Evolutionary conservation across 2,888 invertebrate species (phyloP).

Genomic region (Perizoma flavofasciatum): DNA sequence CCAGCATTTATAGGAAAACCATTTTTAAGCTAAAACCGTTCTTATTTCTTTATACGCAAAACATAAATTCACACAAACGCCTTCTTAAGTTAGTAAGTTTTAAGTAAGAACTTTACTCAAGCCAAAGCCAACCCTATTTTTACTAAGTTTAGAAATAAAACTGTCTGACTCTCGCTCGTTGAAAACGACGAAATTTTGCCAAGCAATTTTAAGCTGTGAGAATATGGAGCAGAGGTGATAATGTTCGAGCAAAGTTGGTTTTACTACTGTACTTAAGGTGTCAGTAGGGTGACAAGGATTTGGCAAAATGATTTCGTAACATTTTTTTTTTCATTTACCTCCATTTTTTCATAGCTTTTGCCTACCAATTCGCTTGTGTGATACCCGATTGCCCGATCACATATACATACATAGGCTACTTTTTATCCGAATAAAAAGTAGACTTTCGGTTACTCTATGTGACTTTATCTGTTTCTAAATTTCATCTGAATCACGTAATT

Average conservation of each 20-base stretch:
- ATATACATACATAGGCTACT: too few species aligned
- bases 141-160: background rate
- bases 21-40: slow-evolving; percentile 2
- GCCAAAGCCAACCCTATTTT: background rate
- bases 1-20: slow-evolving; percentile 15
- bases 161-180: slow-evolving; percentile 1
- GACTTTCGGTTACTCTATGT: too few species aligned
- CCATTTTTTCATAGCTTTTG: too few species aligned
- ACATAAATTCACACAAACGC: background rate
- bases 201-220: slow-evolving; percentile 8
- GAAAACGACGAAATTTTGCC: slow-evolving; percentile 9
- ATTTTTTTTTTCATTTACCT: too few species aligned
- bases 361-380: too few species aligned
- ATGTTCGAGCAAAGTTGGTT: slow-evolving; percentile 15
- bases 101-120: background rate
- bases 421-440: too few species aligned
- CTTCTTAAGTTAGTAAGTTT: too few species aligned
- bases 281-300: slow-evolving; percentile 13
- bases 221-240: slow-evolving; percentile 8
- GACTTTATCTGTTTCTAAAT: background rate
- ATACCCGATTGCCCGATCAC: too few species aligned
- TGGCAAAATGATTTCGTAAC: background rate
- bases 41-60: background rate
- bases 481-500: too few species aligned
- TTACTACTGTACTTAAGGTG: slow-evolving; percentile 5